phyloP scores from a whole-genome alignment of 1,140 invertebrate species.

The Lepidostoma basale region DNA sequence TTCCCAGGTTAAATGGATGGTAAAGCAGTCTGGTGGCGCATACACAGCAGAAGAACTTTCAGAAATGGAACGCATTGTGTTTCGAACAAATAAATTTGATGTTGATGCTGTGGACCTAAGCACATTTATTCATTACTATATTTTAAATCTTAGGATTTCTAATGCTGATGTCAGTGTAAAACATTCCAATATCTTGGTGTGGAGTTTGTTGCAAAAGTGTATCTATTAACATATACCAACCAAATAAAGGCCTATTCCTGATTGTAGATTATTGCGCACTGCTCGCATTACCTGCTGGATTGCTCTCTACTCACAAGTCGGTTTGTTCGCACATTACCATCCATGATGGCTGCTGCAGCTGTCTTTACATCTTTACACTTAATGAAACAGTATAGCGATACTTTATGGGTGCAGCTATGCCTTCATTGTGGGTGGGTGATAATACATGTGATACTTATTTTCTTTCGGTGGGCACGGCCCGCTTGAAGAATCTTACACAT shows the following conservation, averaged over 20 bases:
- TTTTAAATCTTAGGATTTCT: constrained; percentile 31
- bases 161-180: constrained; percentile 39
- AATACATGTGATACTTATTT: no score
- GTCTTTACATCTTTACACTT: constrained; percentile 42
- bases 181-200: not conserved
- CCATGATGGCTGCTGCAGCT: constrained; percentile 35
- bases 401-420: constrained; percentile 34
- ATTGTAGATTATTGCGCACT: constrained; percentile 38
- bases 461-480: no score
- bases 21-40: constrained; percentile 39
- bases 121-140: constrained; percentile 40
- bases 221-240: no score
- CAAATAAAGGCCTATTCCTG: not conserved
- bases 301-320: constrained; percentile 37
- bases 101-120: constrained; percentile 32
- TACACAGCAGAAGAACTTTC: constrained; percentile 26
- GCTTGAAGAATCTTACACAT: no score
- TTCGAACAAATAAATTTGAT: constrained; percentile 36
- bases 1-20: constrained; percentile 39
- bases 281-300: constrained; percentile 40
- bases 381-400: constrained; percentile 34
- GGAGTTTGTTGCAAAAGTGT: no score
- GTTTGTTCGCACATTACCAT: constrained; percentile 39
- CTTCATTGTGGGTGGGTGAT: constrained; percentile 36
- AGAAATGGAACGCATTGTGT: constrained; percentile 36